Conservation (phyloP, 2,113 vertebrate species). For the Lampris megalopsis region DNA sequence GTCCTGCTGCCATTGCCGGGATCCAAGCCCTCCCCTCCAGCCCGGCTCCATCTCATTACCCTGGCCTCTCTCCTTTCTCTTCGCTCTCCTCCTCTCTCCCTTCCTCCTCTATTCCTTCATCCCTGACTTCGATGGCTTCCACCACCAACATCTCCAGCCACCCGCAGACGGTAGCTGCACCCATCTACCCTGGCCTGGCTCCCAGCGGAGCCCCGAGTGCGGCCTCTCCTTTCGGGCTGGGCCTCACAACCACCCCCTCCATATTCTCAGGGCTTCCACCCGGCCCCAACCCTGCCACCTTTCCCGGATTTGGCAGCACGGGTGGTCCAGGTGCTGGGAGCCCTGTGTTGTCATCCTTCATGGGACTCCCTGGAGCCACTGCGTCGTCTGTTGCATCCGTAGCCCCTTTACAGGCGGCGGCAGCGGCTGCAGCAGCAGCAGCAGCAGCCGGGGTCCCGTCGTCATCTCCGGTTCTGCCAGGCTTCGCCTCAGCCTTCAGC, state of each 20-base stretch:
- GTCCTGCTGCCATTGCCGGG: slow-evolving; percentile 68
- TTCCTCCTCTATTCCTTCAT: slow-evolving; percentile 77
- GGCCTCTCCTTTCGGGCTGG: slow-evolving; percentile 88
- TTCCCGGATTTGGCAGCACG: slow-evolving; percentile 90
- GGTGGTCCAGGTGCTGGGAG: slow-evolving; percentile 86
- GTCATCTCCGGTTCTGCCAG: slow-evolving; percentile 91
- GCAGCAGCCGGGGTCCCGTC: slow-evolving; percentile 82
- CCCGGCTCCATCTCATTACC: slow-evolving; percentile 79
- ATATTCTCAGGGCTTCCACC: slow-evolving; percentile 85
- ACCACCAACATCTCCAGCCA: slow-evolving; percentile 66
- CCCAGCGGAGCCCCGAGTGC: slow-evolving; percentile 74
- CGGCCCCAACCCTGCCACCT: slow-evolving; percentile 86
- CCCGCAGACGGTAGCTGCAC: slow-evolving; percentile 39
- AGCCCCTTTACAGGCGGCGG: slow-evolving; percentile 86
- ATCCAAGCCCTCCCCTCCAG: slow-evolving; percentile 77
- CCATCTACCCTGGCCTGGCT: slow-evolving; percentile 85
- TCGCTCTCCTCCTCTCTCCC: slow-evolving; percentile 83
- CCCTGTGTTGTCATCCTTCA: slow-evolving; percentile 92
- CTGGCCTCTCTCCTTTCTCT: slow-evolving; percentile 88
- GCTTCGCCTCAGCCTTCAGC: slow-evolving; percentile 96
- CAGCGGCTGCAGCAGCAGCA: slow-evolving; percentile 81
- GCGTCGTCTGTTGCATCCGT: slow-evolving; percentile 89
- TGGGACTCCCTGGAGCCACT: slow-evolving; percentile 89
- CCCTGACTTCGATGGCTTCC: slow-evolving; percentile 64
- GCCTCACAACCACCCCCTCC: slow-evolving; percentile 87